Conservation (phyloP, 2,113 vertebrate species). For the Anas platyrhynchos region DNA sequence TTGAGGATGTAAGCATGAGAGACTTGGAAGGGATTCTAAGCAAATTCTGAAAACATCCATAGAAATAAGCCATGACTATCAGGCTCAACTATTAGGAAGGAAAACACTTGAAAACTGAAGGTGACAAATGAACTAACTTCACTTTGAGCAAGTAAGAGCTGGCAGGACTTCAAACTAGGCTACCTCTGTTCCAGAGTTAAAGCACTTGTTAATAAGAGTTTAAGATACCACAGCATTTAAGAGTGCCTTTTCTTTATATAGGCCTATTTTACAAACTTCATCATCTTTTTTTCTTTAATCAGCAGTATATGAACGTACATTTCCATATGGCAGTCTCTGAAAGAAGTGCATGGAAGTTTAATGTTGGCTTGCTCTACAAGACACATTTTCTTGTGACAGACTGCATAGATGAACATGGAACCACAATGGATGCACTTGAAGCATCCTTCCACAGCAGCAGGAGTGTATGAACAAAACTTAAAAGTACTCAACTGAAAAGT, state of each 20-base stretch:
- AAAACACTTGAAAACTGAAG: constrained; percentile 51
- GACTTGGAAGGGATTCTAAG: constrained; percentile 57
- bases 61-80: constrained; percentile 41
- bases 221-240: constrained; percentile 7
- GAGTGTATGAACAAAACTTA: constrained; percentile 45
- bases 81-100: constrained; percentile 27
- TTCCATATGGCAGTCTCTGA: constrained; percentile 72
- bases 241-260: not conserved
- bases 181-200: constrained; percentile 18
- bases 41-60: constrained; percentile 41
- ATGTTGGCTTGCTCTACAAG: constrained; percentile 25
- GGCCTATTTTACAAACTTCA: constrained; percentile 18
- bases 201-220: constrained; percentile 51
- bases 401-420: constrained; percentile 29
- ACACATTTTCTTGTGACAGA: constrained; percentile 48
- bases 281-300: constrained; percentile 24
- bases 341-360: constrained; percentile 33
- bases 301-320: constrained; percentile 31
- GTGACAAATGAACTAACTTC: constrained; percentile 41
- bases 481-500: constrained; percentile 72
- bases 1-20: constrained; percentile 42
- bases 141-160: constrained; percentile 36
- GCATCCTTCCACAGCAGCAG: constrained; percentile 51
- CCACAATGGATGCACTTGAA: not conserved
- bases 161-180: constrained; percentile 58